Evolutionary conservation across 1,140 invertebrate genomes (phyloP).

Genomic region (Wasmannia auropunctata): DNA sequence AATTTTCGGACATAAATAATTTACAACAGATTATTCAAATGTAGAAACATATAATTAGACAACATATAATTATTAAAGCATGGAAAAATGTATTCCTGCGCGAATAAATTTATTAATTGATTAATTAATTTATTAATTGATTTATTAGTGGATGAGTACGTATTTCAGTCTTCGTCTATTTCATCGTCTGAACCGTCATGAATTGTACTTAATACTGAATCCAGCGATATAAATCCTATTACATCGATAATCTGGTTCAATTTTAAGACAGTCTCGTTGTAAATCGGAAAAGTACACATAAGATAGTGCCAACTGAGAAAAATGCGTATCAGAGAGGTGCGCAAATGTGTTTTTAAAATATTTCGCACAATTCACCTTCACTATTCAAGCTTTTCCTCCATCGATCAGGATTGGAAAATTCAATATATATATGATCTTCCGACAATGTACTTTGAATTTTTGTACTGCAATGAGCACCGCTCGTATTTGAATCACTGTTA

Average conservation of each 20-base stretch:
- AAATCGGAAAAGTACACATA: constrained; percentile 87
- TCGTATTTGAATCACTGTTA: constrained; percentile 7
- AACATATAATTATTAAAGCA: neutral
- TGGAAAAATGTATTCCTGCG: constrained; percentile 4
- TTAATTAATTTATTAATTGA: no score
- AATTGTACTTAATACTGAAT: constrained; percentile 85
- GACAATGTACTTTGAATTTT: constrained; percentile 79
- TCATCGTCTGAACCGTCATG: constrained; percentile 80
- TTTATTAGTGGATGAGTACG: no score
- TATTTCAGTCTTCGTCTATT: constrained; percentile 87
- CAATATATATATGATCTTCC: constrained; percentile 88
- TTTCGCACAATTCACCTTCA: constrained; percentile 87
- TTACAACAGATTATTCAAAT: neutral
- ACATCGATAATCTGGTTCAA: constrained; percentile 94
- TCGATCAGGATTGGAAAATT: constrained; percentile 92
- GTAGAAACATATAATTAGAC: neutral
- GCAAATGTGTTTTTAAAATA: neutral
- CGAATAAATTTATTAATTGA: neutral
- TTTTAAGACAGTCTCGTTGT: constrained; percentile 89
- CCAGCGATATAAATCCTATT: constrained; percentile 92
- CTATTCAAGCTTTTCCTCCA: constrained; percentile 90
- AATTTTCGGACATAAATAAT: constrained; percentile 17
- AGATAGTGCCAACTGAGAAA: neutral
- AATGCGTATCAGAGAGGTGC: constrained; percentile 22
- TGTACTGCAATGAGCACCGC: neutral